Conservation (phyloP, 2,113 vertebrate species). For the Saguinus imperator region DNA sequence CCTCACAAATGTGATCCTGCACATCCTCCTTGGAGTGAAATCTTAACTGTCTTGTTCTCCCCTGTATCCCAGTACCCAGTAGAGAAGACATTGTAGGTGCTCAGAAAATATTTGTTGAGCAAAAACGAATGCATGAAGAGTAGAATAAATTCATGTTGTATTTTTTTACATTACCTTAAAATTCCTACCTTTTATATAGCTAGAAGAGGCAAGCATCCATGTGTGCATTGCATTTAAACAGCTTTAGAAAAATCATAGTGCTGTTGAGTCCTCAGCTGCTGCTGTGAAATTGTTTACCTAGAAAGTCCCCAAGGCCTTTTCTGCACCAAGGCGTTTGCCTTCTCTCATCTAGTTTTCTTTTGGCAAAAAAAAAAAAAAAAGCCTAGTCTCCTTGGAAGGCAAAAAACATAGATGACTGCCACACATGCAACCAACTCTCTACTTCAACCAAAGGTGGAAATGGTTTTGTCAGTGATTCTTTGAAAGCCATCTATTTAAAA, state of each 20-base stretch:
- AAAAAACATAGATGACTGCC: neutral
- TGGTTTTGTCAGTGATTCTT: neutral
- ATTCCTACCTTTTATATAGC: neutral
- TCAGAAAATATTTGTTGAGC: neutral
- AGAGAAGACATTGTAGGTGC: neutral
- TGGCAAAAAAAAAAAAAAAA: too few relatives aligned
- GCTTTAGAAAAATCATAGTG: neutral
- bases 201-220: neutral
- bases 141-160: neutral
- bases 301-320: constrained; percentile 16
- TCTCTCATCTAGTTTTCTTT: constrained; percentile 31
- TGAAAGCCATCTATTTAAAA: neutral
- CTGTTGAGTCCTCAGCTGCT: neutral
- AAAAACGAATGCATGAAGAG: neutral
- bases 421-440: neutral
- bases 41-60: neutral
- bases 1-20: neutral
- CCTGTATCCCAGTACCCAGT: fast-evolving
- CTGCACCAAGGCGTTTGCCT: neutral
- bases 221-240: neutral
- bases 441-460: neutral
- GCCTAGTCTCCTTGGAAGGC: neutral
- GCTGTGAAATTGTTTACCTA: constrained; percentile 34
- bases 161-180: neutral
- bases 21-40: neutral